These are phyloP conservation scores for Bucco capensis DNA, from an alignment of 2,113 vertebrate species.

Conservation along the genomic window DNA sequence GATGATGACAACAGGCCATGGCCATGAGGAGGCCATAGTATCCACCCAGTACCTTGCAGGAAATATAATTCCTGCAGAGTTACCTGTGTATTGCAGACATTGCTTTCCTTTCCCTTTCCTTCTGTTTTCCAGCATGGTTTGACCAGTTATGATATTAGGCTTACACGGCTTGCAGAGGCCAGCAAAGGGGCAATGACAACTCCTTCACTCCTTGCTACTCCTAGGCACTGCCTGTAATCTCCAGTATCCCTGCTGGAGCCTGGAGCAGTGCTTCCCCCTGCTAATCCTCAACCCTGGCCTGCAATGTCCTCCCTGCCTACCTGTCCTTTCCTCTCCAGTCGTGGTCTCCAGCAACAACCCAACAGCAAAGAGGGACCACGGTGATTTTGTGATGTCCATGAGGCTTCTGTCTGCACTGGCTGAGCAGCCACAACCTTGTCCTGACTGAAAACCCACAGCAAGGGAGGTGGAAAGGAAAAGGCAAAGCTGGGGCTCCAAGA, in stretches of 20 bases:
- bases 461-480: neutral
- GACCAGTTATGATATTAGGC: neutral
- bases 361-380: neutral
- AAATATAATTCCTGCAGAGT: neutral
- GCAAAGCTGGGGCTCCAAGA: neutral
- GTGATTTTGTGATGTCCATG: neutral
- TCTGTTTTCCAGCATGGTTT: neutral
- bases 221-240: accelerated
- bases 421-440: neutral
- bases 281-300: neutral
- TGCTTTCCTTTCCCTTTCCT: neutral
- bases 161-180: neutral
- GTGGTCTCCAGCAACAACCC: neutral
- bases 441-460: neutral
- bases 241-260: neutral
- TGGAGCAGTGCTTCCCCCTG: accelerated
- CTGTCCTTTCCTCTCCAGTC: neutral
- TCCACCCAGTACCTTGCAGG: neutral
- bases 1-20: neutral
- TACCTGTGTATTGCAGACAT: neutral
- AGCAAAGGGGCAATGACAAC: neutral
- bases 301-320: neutral
- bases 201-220: neutral
- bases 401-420: neutral
- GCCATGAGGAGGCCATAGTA: neutral